A percentile compares a stretch with the other conserved stretches of the same genome.
Conservation (phyloP, 2,888 invertebrate species). For the Cerceris ruficornis region DNA sequence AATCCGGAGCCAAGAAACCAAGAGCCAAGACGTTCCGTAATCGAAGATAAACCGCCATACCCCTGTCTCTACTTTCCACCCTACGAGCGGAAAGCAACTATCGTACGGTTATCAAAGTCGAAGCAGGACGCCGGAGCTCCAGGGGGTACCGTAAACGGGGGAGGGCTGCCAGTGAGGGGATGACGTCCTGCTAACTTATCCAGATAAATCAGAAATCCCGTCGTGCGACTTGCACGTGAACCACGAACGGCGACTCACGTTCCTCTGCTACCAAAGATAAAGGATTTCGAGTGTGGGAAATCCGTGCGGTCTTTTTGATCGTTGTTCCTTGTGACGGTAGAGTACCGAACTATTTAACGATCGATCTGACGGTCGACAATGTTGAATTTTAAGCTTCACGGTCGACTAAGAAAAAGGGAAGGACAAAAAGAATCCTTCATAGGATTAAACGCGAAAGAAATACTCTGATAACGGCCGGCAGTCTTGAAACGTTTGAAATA, state of each 20-base stretch:
- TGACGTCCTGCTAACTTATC: constrained; percentile 72
- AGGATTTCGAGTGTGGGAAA: constrained; percentile 13
- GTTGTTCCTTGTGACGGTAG: no score
- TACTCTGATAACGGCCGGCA: no score
- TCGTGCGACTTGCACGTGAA: constrained; percentile 57
- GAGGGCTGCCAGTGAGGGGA: constrained; percentile 64
- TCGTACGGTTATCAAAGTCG: constrained; percentile 74
- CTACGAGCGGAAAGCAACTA: constrained; percentile 67
- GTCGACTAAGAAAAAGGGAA: no score
- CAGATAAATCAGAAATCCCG: constrained; percentile 75
- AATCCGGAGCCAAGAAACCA: constrained; percentile 78
- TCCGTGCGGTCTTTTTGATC: background rate
- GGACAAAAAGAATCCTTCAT: no score
- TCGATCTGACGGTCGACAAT: no score
- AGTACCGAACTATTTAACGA: no score
- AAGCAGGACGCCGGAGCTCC: constrained; percentile 62
- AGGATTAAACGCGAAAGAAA: no score
- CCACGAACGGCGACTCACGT: constrained; percentile 22
- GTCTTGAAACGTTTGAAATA: background rate
- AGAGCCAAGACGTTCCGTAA: constrained; percentile 79
- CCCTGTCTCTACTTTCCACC: constrained; percentile 44
- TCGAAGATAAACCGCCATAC: constrained; percentile 79
- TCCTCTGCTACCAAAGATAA: constrained; percentile 14
- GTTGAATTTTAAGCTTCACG: no score
- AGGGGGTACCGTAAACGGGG: constrained; percentile 57